Conservation (phyloP, 2,888 invertebrate species). For the Tachystola acroxantha region DNA sequence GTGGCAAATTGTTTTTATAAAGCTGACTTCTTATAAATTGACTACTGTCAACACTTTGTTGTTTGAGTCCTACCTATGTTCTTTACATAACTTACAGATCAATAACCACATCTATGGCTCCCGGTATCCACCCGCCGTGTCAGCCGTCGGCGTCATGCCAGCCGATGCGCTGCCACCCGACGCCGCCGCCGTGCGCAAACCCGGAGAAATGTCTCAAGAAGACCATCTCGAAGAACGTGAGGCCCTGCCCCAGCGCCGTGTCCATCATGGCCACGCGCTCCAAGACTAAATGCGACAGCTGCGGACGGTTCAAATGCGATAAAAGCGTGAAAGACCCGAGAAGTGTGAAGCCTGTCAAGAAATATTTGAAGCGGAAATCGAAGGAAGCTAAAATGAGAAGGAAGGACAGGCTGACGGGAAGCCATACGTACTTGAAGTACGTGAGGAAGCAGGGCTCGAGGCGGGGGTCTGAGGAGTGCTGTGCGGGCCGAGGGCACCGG, state of each 20-base stretch:
- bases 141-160: conserved; percentile 57
- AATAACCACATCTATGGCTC: conserved; percentile 38
- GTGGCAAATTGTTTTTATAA: conserved; percentile 39
- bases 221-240: conserved; percentile 43
- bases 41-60: not conserved
- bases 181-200: conserved; percentile 49
- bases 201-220: conserved; percentile 55
- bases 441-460: conserved; percentile 32
- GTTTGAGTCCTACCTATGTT: not conserved
- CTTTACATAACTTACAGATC: conserved; percentile 2
- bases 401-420: conserved; percentile 42
- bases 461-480: conserved; percentile 34
- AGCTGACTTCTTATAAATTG: conserved; percentile 37
- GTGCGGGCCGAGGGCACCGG: conserved; percentile 57
- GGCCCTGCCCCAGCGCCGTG: conserved; percentile 55
- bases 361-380: conserved; percentile 47
- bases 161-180: conserved; percentile 57
- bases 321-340: not conserved
- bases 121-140: conserved; percentile 57
- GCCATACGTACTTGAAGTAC: conserved; percentile 37
- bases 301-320: conserved; percentile 34
- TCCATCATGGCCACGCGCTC: conserved; percentile 57
- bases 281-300: conserved; percentile 39
- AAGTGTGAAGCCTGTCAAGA: conserved; percentile 22
- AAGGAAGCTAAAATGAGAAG: conserved; percentile 44